These are phyloP conservation scores for Platynereis dumerilii DNA, from an alignment of 2,888 invertebrate species.

Conservation along the genomic window DNA sequence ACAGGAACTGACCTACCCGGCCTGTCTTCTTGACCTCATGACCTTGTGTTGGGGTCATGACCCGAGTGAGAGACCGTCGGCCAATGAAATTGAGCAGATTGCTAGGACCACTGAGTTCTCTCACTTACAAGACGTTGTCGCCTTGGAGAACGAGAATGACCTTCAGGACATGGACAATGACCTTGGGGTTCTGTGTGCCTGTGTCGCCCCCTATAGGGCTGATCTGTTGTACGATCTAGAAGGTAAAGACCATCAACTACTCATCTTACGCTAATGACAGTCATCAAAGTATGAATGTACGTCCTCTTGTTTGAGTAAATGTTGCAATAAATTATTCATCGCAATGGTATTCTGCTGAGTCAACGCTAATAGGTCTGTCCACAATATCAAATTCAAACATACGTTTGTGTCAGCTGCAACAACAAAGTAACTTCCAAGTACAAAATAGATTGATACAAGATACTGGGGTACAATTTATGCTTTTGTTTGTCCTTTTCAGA, in stretches of 20 bases:
- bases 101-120: slow-evolving; percentile 91
- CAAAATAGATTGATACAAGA: no score
- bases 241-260: slow-evolving; percentile 9
- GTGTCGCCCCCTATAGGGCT: slow-evolving; percentile 15
- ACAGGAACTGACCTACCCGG: slow-evolving; percentile 63
- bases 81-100: slow-evolving; percentile 87
- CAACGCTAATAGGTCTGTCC: no score
- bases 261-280: no score
- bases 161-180: slow-evolving; percentile 68
- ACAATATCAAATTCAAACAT: no score
- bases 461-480: no score
- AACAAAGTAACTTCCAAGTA: no score
- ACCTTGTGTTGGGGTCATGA: slow-evolving; percentile 92
- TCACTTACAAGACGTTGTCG: slow-evolving; percentile 81
- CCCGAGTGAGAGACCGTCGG: slow-evolving; percentile 83
- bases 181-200: slow-evolving; percentile 40
- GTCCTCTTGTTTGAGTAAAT: no score
- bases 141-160: slow-evolving; percentile 67
- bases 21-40: slow-evolving; percentile 90
- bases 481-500: no score
- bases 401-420: no score
- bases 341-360: no score
- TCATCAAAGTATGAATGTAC: no score
- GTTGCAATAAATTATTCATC: no score
- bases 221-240: slow-evolving; percentile 7